phyloP scores from a whole-genome alignment of 2,888 invertebrate genomes.

The Iselma pallidipennis region DNA sequence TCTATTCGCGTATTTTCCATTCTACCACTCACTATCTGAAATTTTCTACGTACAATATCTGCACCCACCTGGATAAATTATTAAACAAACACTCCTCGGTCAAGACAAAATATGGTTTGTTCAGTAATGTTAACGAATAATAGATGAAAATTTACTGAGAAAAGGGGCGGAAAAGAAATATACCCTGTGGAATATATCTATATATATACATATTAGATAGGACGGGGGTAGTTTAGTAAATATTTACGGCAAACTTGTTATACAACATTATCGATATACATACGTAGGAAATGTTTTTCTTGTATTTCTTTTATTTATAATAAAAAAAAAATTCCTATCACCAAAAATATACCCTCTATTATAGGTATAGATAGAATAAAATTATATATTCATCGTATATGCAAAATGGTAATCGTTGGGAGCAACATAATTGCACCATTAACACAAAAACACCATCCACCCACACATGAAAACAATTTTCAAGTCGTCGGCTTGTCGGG shows the following conservation, averaged over 20 bases:
- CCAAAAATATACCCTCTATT: too few species aligned
- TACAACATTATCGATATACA: background rate
- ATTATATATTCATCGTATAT: too few species aligned
- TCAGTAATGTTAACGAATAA: conserved; percentile 14
- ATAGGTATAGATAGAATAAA: too few species aligned
- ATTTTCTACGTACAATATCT: background rate
- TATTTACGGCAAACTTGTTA: conserved; percentile 21
- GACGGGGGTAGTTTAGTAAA: conserved; percentile 24
- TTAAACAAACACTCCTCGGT: background rate
- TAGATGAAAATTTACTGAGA: conserved; percentile 17
- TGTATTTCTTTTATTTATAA: too few species aligned
- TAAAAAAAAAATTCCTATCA: too few species aligned
- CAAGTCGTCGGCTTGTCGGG: background rate
- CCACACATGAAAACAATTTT: background rate
- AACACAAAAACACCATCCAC: conserved; percentile 1
- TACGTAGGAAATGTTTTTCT: background rate
- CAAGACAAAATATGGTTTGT: conserved; percentile 15
- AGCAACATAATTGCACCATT: too few species aligned
- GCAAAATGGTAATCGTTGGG: too few species aligned
- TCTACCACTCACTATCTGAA: conserved; percentile 6
- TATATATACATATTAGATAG: too few species aligned
- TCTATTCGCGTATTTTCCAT: background rate
- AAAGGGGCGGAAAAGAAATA: conserved; percentile 13
- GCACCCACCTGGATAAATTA: background rate
- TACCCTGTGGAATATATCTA: conserved; percentile 21